Percentiles rank a stretch among this genome's conserved stretches.
phyloP scores from a whole-genome alignment of 2,113 vertebrate species.

The Nannobrachium achirus region DNA sequence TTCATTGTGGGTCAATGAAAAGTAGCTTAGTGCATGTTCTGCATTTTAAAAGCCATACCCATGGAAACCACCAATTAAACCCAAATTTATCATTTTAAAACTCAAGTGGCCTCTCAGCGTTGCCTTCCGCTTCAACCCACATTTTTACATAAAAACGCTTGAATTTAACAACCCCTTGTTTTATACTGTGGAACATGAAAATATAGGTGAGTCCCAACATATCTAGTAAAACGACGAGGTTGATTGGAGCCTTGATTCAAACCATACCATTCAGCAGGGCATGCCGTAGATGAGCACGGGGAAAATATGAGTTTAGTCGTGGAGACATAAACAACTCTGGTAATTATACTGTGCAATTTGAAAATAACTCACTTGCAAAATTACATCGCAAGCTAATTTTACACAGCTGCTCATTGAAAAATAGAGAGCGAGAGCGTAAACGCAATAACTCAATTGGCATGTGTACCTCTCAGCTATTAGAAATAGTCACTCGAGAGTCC shows the following conservation, averaged over 20 bases:
- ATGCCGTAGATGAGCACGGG: slow-evolving; percentile 28
- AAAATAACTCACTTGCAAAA: slow-evolving; percentile 81
- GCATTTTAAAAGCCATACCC: neutral
- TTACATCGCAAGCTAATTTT: slow-evolving; percentile 78
- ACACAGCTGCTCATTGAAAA: slow-evolving; percentile 70
- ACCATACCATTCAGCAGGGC: slow-evolving; percentile 49
- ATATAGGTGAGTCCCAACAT: slow-evolving; percentile 30
- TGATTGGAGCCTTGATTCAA: slow-evolving; percentile 56
- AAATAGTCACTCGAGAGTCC: slow-evolving; percentile 77
- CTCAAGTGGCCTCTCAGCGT: neutral
- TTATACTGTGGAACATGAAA: slow-evolving; percentile 20
- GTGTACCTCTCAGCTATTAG: slow-evolving; percentile 68
- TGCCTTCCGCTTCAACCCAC: neutral
- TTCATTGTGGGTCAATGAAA: neutral
- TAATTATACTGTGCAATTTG: slow-evolving; percentile 80
- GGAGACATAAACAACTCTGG: slow-evolving; percentile 71
- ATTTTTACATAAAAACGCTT: slow-evolving; percentile 15
- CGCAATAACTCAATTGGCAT: slow-evolving; percentile 70
- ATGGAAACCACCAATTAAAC: neutral
- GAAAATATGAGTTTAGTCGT: slow-evolving; percentile 68
- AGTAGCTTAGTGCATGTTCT: neutral
- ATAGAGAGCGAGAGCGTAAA: slow-evolving; percentile 53
- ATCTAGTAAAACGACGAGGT: slow-evolving; percentile 27
- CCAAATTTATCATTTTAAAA: neutral
- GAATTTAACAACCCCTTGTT: slow-evolving; percentile 17